Conservation (phyloP, 2,797 vertebrate genomes). For the Balearica regulorum region DNA sequence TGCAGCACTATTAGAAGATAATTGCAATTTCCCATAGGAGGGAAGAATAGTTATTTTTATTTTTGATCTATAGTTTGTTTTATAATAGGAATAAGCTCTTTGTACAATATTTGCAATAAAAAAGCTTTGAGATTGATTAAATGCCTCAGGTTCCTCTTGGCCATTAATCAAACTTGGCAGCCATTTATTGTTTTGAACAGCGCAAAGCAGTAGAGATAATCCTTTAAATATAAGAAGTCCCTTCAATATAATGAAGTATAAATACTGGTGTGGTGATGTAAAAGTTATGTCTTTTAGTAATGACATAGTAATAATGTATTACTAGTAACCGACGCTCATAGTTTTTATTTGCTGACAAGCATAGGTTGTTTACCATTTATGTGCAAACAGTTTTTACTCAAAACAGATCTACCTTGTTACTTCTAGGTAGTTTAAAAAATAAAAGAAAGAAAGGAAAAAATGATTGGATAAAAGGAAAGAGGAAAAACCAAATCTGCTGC, state of each 20-base stretch:
- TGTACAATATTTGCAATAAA: slow-evolving; percentile 39
- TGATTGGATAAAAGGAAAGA: not conserved
- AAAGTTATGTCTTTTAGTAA: not conserved
- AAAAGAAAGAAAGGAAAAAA: not conserved
- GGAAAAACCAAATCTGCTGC: not conserved
- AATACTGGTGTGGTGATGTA: not conserved
- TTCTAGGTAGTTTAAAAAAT: not conserved
- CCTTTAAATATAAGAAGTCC: slow-evolving; percentile 12
- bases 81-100: not conserved
- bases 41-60: not conserved
- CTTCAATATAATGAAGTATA: not conserved
- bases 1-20: not conserved
- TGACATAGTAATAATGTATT: not conserved
- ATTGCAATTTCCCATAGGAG: not conserved
- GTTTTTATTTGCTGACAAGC: not conserved
- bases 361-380: not conserved
- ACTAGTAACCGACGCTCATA: not conserved
- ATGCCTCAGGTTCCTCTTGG: slow-evolving; percentile 27
- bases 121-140: slow-evolving; percentile 51
- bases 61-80: slow-evolving; percentile 21
- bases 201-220: slow-evolving; percentile 37
- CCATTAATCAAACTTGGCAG: slow-evolving; percentile 61
- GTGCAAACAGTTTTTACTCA: not conserved
- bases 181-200: slow-evolving; percentile 48
- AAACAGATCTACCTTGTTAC: not conserved